Evolutionary conservation across 1,140 invertebrate genomes (phyloP).

Genomic region (Odontomachus brunneus): DNA sequence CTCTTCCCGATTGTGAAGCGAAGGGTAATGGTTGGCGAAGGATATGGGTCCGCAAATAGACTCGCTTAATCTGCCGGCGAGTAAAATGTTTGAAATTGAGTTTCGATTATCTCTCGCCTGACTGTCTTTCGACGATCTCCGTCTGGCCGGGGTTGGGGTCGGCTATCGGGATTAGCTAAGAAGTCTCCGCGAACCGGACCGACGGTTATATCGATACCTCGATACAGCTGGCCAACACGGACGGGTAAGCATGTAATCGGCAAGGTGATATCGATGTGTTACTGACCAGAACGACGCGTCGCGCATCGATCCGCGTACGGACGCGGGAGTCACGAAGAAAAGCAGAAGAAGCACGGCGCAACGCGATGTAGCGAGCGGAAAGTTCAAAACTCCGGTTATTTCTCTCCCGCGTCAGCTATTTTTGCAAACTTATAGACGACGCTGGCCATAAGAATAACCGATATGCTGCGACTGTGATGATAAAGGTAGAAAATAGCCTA

Average conservation of each 20-base stretch:
- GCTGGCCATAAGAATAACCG: conserved; percentile 33
- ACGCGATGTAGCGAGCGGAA: background rate
- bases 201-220: background rate
- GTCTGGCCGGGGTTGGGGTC: background rate
- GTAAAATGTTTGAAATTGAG: conserved; percentile 62
- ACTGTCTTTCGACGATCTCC: conserved; percentile 42
- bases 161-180: conserved; percentile 43
- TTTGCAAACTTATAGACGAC: conserved; percentile 46
- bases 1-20: conserved; percentile 41
- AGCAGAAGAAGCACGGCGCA: background rate
- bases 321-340: background rate
- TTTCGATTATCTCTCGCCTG: conserved; percentile 56
- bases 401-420: conserved; percentile 20
- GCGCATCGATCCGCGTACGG: background rate
- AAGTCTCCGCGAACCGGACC: conserved; percentile 38
- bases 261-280: background rate
- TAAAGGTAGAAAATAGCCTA: conserved; percentile 51
- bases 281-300: no score
- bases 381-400: conserved; percentile 31
- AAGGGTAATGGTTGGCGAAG: conserved; percentile 30
- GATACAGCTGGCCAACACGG: background rate
- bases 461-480: conserved; percentile 29
- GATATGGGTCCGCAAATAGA: conserved; percentile 57
- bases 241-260: background rate
- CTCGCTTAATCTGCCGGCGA: conserved; percentile 52